Evolutionary conservation across 1,140 invertebrate species (phyloP).

Genomic region (Monomorium pharaonis): DNA sequence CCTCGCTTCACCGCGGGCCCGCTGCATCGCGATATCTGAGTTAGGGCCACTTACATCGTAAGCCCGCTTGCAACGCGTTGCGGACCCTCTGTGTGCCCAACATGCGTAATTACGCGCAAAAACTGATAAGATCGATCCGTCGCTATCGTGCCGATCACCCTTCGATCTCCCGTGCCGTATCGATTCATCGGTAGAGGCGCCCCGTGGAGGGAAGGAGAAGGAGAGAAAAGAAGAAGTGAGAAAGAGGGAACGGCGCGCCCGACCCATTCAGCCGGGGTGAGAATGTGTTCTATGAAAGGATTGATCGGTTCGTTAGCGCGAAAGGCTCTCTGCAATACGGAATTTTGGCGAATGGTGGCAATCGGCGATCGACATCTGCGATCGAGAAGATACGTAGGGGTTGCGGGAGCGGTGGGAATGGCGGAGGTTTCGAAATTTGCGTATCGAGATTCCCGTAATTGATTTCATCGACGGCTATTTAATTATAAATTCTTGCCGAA

Average conservation of each 20-base stretch:
- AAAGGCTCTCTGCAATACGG: slow-evolving; percentile 7
- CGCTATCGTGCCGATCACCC: slow-evolving; percentile 81
- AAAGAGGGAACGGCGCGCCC: not conserved
- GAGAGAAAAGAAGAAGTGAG: not conserved
- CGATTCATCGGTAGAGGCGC: slow-evolving; percentile 77
- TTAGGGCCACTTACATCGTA: slow-evolving; percentile 57
- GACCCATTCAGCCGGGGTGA: slow-evolving; percentile 59
- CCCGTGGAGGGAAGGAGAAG: not conserved
- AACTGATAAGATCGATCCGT: slow-evolving; percentile 84
- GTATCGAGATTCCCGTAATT: not conserved
- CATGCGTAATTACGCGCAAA: slow-evolving; percentile 84
- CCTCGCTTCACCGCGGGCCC: not conserved
- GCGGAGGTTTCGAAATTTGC: not conserved
- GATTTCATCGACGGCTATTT: not conserved
- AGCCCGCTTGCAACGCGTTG: slow-evolving; percentile 68
- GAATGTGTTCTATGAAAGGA: slow-evolving; percentile 63
- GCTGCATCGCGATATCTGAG: slow-evolving; percentile 55
- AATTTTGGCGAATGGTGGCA: slow-evolving; percentile 53
- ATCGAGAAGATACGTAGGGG: slow-evolving; percentile 34
- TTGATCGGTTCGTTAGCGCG: slow-evolving; percentile 69
- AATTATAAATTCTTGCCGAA: not conserved
- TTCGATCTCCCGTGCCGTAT: slow-evolving; percentile 81
- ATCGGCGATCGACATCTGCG: slow-evolving; percentile 48
- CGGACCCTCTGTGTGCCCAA: slow-evolving; percentile 79
- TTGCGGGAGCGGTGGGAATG: slow-evolving; percentile 27